A percentile compares a stretch with the other conserved stretches of the same genome.
Conservation (phyloP, 2,797 vertebrate species). For the Apogon talboti region DNA sequence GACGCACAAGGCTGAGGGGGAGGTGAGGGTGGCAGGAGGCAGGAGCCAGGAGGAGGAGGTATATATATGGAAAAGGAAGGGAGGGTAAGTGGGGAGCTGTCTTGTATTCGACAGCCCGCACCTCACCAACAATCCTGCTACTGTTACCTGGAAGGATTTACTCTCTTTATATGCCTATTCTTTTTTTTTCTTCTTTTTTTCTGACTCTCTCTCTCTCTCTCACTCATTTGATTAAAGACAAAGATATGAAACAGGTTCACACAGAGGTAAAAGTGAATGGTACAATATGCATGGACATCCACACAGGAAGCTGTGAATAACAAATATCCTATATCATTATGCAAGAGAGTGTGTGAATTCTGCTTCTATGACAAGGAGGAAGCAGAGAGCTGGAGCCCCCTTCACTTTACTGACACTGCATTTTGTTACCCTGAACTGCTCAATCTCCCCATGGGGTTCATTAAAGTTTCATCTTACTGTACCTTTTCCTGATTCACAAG, state of each 20-base stretch:
- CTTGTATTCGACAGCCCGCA: slow-evolving; percentile 13
- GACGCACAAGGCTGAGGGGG: slow-evolving; percentile 35
- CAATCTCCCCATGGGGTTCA: slow-evolving; percentile 43
- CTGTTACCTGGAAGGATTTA: slow-evolving; percentile 33
- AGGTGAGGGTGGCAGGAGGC: not conserved
- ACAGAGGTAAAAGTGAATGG: slow-evolving; percentile 22
- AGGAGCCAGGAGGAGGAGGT: slow-evolving; percentile 12
- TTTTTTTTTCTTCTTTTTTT: not conserved
- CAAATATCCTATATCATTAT: slow-evolving; percentile 32
- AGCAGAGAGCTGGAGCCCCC: not conserved
- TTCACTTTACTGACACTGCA: slow-evolving; percentile 31
- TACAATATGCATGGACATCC: slow-evolving; percentile 17
- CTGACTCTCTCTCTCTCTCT: slow-evolving; percentile 13
- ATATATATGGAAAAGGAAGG: slow-evolving; percentile 14
- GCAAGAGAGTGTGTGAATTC: slow-evolving; percentile 30
- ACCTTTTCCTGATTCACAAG: slow-evolving; percentile 34
- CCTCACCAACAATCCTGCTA: slow-evolving; percentile 2
- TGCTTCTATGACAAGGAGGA: slow-evolving; percentile 24
- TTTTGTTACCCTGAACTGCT: slow-evolving; percentile 38
- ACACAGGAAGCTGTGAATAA: slow-evolving; percentile 12
- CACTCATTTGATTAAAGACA: slow-evolving; percentile 9
- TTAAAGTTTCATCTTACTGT: slow-evolving; percentile 55
- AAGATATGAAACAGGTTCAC: slow-evolving; percentile 30
- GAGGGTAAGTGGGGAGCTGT: slow-evolving; percentile 2
- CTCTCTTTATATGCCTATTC: slow-evolving; percentile 7